phyloP scores from a whole-genome alignment of 53 echinoderm and acorn worm species.

The Antedon mediterranea region DNA sequence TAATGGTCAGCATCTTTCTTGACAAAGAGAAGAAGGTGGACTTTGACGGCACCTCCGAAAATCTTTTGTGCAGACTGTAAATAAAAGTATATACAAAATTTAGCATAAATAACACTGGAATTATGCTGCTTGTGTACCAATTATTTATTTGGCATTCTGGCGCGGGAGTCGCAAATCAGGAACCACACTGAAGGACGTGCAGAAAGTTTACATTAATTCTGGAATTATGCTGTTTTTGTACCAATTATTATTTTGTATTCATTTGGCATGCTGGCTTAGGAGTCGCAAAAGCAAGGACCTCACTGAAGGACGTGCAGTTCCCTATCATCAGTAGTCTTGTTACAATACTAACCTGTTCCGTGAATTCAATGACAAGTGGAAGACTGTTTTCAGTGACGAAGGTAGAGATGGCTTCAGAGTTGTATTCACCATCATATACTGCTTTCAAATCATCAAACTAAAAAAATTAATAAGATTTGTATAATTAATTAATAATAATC shows the following conservation, averaged over 20 bases:
- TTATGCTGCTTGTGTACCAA: too few relatives aligned
- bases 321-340: not conserved
- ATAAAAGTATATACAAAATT: not conserved
- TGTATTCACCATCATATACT: conserved; percentile 56
- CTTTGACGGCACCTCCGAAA: conserved; percentile 93
- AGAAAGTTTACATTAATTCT: too few relatives aligned
- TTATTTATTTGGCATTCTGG: not conserved
- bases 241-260: too few relatives aligned
- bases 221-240: too few relatives aligned
- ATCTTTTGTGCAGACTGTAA: conserved; percentile 82
- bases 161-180: not conserved
- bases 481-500: too few relatives aligned
- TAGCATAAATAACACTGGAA: not conserved
- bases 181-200: not conserved
- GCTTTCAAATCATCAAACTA: conserved; percentile 86
- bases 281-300: not conserved
- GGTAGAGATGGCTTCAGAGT: conserved; percentile 33
- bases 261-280: not conserved
- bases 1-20: conserved; percentile 51
- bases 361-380: conserved; percentile 83
- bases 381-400: conserved; percentile 59
- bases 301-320: not conserved
- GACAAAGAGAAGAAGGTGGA: conserved; percentile 87
- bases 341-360: conserved; percentile 52
- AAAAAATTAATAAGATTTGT: too few relatives aligned